Percentiles rank a stretch among this genome's conserved stretches.
These are phyloP conservation scores for Todiramphus chloris DNA, from an alignment of 2,113 vertebrate species.

Conservation along the genomic window DNA sequence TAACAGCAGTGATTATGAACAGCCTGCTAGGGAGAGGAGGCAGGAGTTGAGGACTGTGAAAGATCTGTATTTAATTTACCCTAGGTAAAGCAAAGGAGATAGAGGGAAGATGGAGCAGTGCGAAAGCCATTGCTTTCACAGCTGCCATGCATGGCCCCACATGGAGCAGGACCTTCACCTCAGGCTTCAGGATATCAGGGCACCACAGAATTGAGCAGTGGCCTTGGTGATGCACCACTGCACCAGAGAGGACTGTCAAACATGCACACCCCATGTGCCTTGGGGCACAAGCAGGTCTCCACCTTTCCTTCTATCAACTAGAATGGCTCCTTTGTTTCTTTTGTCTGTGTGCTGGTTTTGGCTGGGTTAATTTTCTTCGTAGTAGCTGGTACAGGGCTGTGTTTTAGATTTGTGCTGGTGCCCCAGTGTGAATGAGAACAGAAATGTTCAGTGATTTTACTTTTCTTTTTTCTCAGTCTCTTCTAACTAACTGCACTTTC, in stretches of 20 bases:
- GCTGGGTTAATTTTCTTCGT: not conserved
- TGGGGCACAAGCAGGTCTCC: not conserved
- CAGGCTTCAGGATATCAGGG: not conserved
- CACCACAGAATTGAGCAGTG: not conserved
- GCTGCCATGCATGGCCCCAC: accelerated
- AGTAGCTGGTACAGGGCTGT: not conserved
- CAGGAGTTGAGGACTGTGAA: not conserved
- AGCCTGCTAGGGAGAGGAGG: not conserved
- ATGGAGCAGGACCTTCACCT: not conserved
- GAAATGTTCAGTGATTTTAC: too few species aligned
- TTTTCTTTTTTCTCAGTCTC: too few species aligned
- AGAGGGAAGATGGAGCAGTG: not conserved
- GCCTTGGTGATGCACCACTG: not conserved
- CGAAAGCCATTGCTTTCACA: not conserved
- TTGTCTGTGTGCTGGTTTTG: not conserved
- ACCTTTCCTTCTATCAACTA: not conserved
- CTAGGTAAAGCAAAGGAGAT: not conserved
- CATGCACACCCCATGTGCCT: not conserved
- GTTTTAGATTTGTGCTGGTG: not conserved
- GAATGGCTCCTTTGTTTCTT: not conserved
- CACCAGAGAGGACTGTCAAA: accelerated
- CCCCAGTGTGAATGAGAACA: too few species aligned
- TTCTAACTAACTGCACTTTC: too few species aligned
- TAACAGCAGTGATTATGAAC: not conserved
- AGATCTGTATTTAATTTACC: not conserved